Conservation (phyloP, 2,797 vertebrate genomes). For the Pogoniulus pusillus region DNA sequence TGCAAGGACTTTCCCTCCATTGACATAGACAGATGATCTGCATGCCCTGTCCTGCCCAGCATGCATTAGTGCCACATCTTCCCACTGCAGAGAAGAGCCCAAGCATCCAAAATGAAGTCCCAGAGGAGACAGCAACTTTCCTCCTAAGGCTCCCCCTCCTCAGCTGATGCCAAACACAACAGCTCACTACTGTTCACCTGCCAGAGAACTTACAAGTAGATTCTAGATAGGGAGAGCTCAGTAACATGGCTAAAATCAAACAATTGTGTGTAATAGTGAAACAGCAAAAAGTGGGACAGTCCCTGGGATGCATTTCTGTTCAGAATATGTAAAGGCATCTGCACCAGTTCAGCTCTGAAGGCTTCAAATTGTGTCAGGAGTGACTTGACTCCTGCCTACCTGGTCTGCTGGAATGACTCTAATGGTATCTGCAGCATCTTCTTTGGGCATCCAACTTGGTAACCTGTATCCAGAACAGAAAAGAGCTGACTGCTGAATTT, state of each 20-base stretch:
- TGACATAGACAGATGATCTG: background rate
- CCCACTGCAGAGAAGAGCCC: background rate
- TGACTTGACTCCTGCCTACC: background rate
- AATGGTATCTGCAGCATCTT: background rate
- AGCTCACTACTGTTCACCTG: accelerated
- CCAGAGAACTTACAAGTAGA: background rate
- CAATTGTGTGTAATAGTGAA: background rate
- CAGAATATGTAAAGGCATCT: background rate
- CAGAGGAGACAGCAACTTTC: background rate
- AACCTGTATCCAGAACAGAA: background rate
- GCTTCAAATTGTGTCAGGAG: accelerated
- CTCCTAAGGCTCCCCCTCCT: background rate
- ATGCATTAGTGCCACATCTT: background rate
- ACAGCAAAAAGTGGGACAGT: background rate
- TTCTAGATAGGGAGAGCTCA: background rate
- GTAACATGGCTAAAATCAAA: background rate
- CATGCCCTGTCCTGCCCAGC: accelerated
- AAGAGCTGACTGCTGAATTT: background rate
- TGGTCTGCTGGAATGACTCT: background rate
- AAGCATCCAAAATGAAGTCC: background rate
- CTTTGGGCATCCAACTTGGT: background rate
- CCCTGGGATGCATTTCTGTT: background rate
- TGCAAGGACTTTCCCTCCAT: background rate
- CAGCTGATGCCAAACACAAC: background rate
- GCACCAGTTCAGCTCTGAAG: background rate